A percentile compares a stretch with the other conserved stretches of the same genome.
phyloP scores from a whole-genome alignment of 2,888 invertebrate species.

The Diloba caeruleocephala region DNA sequence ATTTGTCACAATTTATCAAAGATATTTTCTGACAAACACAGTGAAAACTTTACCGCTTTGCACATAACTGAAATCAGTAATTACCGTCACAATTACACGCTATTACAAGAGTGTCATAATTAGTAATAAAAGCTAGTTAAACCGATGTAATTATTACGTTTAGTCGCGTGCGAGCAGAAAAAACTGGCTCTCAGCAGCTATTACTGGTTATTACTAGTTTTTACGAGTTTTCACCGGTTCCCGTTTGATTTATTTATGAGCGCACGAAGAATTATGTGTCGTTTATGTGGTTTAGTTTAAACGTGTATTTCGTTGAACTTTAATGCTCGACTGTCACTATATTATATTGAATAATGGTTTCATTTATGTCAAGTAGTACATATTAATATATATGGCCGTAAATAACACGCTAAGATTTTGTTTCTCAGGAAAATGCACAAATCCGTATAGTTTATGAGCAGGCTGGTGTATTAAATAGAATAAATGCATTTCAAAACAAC shows the following conservation, averaged over 20 bases:
- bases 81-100: constrained; percentile 50
- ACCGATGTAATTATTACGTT: constrained; percentile 42
- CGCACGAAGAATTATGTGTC: constrained; percentile 18
- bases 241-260: constrained; percentile 39
- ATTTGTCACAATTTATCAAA: constrained; percentile 57
- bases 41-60: constrained; percentile 39
- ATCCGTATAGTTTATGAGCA: no score
- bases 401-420: neutral
- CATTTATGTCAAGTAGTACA: constrained; percentile 1
- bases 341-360: constrained; percentile 2
- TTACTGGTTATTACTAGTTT: constrained; percentile 21
- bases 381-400: neutral
- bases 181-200: constrained; percentile 22
- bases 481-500: no score
- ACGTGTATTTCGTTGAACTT: constrained; percentile 2
- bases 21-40: constrained; percentile 28
- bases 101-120: constrained; percentile 57
- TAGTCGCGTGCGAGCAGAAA: constrained; percentile 51
- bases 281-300: constrained; percentile 16
- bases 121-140: constrained; percentile 53
- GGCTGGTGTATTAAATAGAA: no score
- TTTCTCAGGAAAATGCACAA: no score
- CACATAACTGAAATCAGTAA: constrained; percentile 34
- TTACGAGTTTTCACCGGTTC: constrained; percentile 37
- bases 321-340: neutral